A percentile compares a stretch with the other conserved stretches of the same genome.
These are phyloP conservation scores for Drosophila gunungcola DNA, from an alignment of 1,140 invertebrate genomes.

Conservation along the genomic window DNA sequence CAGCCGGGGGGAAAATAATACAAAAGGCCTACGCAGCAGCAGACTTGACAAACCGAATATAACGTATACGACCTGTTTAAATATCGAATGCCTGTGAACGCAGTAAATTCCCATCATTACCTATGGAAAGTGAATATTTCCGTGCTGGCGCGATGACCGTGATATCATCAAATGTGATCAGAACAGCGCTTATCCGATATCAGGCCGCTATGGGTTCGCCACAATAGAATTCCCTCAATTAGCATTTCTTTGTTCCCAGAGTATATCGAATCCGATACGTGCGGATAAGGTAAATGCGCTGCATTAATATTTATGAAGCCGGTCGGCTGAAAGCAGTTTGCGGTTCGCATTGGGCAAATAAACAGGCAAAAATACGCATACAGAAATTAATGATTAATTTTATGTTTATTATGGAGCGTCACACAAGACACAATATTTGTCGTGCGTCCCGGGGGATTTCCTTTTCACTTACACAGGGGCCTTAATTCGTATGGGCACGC, in stretches of 20 bases:
- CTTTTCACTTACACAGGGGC: conserved; percentile 25
- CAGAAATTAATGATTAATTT: conserved; percentile 42
- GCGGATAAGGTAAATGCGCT: conserved; percentile 42
- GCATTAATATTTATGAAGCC: conserved; percentile 42
- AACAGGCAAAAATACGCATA: conserved; percentile 8
- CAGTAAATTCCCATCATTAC: conserved; percentile 9
- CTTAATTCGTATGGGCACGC: conserved; percentile 15
- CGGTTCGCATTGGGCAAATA: conserved; percentile 37
- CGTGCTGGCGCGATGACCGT: conserved; percentile 3
- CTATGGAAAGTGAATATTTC: conserved; percentile 22
- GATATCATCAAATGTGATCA: conserved; percentile 50
- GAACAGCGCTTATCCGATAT: conserved; percentile 17
- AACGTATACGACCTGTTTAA: conserved; percentile 26
- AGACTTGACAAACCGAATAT: conserved; percentile 5
- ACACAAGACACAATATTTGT: conserved; percentile 26
- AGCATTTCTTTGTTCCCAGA: conserved; percentile 37
- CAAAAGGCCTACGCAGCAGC: background rate
- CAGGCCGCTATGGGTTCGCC: conserved; percentile 9
- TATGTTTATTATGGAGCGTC: conserved; percentile 28
- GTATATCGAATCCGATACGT: conserved; percentile 37
- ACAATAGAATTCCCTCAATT: conserved; percentile 39
- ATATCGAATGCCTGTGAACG: conserved; percentile 1
- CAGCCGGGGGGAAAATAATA: conserved; percentile 12
- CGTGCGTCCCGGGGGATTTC: conserved; percentile 13
- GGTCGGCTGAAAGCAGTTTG: conserved; percentile 26